Evolutionary conservation across 2,888 invertebrate genomes (phyloP).

Genomic region (Apamea sordens): DNA sequence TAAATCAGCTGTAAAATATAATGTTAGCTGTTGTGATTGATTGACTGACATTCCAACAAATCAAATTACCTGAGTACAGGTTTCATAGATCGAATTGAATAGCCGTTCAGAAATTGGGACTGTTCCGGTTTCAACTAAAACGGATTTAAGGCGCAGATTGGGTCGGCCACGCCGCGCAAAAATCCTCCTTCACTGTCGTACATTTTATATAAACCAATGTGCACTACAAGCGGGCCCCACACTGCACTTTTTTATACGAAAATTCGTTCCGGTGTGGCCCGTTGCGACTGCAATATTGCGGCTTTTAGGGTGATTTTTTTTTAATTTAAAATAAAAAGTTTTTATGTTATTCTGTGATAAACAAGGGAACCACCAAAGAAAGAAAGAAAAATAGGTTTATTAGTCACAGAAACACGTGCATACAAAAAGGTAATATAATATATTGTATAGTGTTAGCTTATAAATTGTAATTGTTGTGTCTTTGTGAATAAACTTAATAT

Average conservation of each 20-base stretch:
- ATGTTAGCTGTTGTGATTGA: background rate
- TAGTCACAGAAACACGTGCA: no score
- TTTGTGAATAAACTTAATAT: no score
- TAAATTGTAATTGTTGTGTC: no score
- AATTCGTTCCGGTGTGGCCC: background rate
- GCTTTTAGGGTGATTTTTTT: background rate
- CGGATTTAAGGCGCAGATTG: background rate
- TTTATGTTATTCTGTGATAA: background rate
- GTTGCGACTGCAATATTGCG: background rate
- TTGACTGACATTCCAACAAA: constrained; percentile 13
- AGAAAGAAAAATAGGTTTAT: no score
- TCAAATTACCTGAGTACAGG: constrained; percentile 5
- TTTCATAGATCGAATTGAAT: constrained; percentile 27
- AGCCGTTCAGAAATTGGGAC: constrained; percentile 19
- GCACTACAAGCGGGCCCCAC: background rate
- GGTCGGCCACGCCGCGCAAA: background rate
- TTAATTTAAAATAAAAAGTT: no score
- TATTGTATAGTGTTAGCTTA: no score
- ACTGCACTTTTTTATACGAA: background rate
- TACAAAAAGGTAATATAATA: no score
- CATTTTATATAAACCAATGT: background rate
- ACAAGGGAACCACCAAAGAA: no score
- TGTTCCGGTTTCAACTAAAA: constrained; percentile 18
- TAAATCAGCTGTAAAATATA: background rate
- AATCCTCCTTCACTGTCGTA: background rate